Conservation (phyloP, 2,797 vertebrate genomes). For the Acanthurus lineatus region DNA sequence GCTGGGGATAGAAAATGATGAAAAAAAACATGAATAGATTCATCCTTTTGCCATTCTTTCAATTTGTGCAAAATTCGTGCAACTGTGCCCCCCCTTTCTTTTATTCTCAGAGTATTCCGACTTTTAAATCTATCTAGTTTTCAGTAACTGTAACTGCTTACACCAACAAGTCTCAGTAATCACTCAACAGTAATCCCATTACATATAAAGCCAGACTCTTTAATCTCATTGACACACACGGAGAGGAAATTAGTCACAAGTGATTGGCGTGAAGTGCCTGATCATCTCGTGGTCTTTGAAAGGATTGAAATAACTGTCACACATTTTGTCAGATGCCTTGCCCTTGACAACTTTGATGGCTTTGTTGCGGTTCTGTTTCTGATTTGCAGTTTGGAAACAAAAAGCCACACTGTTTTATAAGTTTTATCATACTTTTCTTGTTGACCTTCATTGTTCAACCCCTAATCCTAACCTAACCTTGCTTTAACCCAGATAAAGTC, state of each 20-base stretch:
- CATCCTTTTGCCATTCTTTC: neutral
- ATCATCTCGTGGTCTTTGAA: conserved; percentile 47
- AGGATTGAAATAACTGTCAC: conserved; percentile 40
- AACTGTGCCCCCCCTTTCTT: neutral
- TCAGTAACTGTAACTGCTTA: conserved; percentile 55
- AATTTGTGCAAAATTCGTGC: neutral
- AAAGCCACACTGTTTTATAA: neutral
- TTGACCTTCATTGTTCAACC: conserved; percentile 18
- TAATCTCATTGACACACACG: conserved; percentile 63
- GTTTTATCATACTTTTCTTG: neutral
- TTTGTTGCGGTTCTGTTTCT: conserved; percentile 23
- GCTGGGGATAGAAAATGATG: neutral
- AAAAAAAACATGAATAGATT: neutral
- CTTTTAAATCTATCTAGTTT: conserved; percentile 9
- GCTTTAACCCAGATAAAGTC: conserved; percentile 9
- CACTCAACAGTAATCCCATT: conserved; percentile 60
- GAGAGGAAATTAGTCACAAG: conserved; percentile 67
- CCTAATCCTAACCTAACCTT: neutral
- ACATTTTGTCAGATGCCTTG: conserved; percentile 30
- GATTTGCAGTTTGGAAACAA: conserved; percentile 8
- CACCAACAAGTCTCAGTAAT: conserved; percentile 46
- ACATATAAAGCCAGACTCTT: conserved; percentile 52
- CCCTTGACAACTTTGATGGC: conserved; percentile 20
- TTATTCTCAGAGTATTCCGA: neutral
- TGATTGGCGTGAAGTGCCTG: conserved; percentile 63